Percentiles rank a stretch among this genome's conserved stretches.
phyloP scores from a whole-genome alignment of 2,888 invertebrate species.

The Heliconius aoede region DNA sequence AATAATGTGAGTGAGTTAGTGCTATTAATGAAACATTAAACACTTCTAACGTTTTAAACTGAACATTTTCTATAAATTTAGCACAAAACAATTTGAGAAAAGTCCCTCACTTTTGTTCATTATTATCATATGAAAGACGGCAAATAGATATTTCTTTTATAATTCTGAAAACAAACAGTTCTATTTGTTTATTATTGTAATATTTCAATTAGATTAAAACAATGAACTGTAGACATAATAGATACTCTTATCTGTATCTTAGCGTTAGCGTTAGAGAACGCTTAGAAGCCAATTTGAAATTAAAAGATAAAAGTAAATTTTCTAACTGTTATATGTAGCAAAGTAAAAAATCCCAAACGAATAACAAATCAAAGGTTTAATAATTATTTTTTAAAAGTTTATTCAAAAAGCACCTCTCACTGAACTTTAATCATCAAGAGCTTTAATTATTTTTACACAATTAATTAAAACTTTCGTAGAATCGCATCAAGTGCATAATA shows the following conservation, averaged over 20 bases:
- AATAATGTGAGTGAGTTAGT: conserved; percentile 11
- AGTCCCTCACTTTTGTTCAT: too few species aligned
- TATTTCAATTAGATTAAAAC: too few species aligned
- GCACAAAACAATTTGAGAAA: too few species aligned
- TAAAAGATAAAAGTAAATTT: background rate
- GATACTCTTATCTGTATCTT: too few species aligned
- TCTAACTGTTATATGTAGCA: background rate
- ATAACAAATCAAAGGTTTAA: too few species aligned
- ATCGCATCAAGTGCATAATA: conserved; percentile 34
- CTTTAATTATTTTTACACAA: conserved; percentile 27
- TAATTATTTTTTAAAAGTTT: conserved; percentile 5
- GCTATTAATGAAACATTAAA: background rate
- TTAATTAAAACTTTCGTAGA: conserved; percentile 33
- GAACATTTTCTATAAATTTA: too few species aligned
- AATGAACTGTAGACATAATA: too few species aligned
- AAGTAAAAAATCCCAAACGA: background rate
- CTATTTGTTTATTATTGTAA: too few species aligned
- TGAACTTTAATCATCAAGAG: conserved; percentile 5
- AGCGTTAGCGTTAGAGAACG: too few species aligned
- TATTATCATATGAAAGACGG: too few species aligned
- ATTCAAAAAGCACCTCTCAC: conserved; percentile 3
- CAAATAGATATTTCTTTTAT: too few species aligned
- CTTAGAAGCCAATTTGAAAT: background rate
- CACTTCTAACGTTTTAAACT: background rate
- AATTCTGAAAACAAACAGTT: too few species aligned